Base-by-base conservation (phyloP, 1,140 invertebrate species). In the Anagrus nilaparvatae region DNA sequence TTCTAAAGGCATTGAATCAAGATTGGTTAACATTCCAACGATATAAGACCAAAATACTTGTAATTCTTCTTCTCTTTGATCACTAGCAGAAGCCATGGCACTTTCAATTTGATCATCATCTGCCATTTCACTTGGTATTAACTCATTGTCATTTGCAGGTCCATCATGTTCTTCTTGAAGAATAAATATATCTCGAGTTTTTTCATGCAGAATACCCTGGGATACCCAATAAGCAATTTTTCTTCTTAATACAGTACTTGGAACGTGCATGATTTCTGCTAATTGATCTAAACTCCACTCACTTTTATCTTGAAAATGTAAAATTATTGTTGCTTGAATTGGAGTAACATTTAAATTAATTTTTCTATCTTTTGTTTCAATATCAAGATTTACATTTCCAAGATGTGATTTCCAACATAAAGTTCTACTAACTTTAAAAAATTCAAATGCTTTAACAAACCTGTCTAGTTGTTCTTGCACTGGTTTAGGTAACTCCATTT, bases 41-140 rank as follows among this genome's bases (percentile, higher is more conserved):
- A 96, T 94, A 54, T 97, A 97, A 1, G 89, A 90, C 92, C 92
- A 97, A 55, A 92, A 92, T 8, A 90, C 86, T 74, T 92, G 87
- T n/a, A 93, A 66, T 58, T 96, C 90, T 52, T 90, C 87, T 63
- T 94, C 88, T 43, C 87, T 74, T 67, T 95, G 90, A 64, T 93
- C 88, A 61, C 89, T 84, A 8, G 88, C 83, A 14, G 89, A 90
- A 6, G 90, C 86, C 80, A 95, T 93, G 0, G 82, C 88, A 61
- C 87, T 92, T 63, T 95, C 91, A 5, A 78, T 69, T 64, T 97
- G 90, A 53, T 91, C 90, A 55, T 97, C 92, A 48, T 93, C 86
- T 44, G 84, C 78, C 13, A 85, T 76, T 39, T 85, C 81, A n/a
- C n/a, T n/a, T n/a, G 32, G 63, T 45, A 12, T 6, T 12, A 27